A percentile compares a stretch with the other conserved stretches of the same genome.
Evolutionary conservation across 1,140 invertebrate genomes (phyloP).

Genomic region (Lanistes nyassanus): DNA sequence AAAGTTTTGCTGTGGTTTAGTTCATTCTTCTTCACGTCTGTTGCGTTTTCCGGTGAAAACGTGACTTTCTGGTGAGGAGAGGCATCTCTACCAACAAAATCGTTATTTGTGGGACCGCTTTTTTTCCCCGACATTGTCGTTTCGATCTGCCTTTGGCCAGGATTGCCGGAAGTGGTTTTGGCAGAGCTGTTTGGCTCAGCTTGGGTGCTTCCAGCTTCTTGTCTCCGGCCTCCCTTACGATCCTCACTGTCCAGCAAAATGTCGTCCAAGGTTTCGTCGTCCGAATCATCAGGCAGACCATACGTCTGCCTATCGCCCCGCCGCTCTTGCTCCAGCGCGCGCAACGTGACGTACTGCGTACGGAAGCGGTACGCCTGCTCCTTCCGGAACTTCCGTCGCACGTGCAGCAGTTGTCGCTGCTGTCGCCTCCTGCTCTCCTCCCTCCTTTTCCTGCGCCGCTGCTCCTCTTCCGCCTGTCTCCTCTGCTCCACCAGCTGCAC

Average conservation of each 20-base stretch:
- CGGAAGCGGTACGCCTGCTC: constrained; percentile 48
- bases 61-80: too few species aligned
- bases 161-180: not conserved
- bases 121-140: too few species aligned
- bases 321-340: constrained; percentile 47
- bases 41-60: too few species aligned
- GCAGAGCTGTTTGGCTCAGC: too few species aligned
- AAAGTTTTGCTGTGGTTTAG: too few species aligned
- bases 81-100: too few species aligned
- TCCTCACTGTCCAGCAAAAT: constrained; percentile 7
- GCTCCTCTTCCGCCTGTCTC: constrained; percentile 28
- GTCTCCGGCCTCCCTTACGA: constrained; percentile 29
- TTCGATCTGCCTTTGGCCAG: not conserved
- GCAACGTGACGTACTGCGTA: constrained; percentile 53
- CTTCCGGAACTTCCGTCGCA: constrained; percentile 46
- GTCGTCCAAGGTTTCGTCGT: constrained; percentile 21
- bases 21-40: too few species aligned
- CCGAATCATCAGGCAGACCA: constrained; percentile 47
- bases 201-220: constrained; percentile 7
- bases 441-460: constrained; percentile 22
- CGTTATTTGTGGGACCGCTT: too few species aligned
- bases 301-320: constrained; percentile 42
- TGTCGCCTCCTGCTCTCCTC: constrained; percentile 40
- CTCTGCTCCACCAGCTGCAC: constrained; percentile 41
- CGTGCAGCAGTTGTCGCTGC: constrained; percentile 39